These are phyloP conservation scores for Myocastor coypus DNA, from an alignment of 2,113 vertebrate genomes.

Conservation along the genomic window DNA sequence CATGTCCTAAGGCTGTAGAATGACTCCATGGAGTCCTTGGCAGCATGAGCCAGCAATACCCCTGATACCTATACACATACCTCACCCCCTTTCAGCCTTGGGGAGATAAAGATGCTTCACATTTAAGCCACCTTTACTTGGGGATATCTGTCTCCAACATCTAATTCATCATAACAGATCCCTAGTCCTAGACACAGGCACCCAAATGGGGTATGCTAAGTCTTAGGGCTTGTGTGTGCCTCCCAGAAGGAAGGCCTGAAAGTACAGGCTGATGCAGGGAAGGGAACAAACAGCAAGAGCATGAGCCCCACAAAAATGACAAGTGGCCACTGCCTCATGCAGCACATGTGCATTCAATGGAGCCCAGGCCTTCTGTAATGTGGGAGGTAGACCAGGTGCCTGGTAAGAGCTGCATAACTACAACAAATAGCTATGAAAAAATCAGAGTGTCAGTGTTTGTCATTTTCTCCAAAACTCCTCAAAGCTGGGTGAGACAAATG, in stretches of 20 bases:
- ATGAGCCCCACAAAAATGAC: neutral
- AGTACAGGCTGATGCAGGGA: neutral
- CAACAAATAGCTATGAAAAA: neutral
- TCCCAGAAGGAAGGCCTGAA: neutral
- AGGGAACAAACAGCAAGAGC: neutral
- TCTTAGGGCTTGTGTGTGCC: neutral
- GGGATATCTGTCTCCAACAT: neutral
- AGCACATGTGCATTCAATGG: neutral
- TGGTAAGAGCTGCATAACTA: neutral
- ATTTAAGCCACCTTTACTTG: neutral
- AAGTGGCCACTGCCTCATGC: accelerated
- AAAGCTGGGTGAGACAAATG: neutral
- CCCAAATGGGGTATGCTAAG: too few relatives aligned
- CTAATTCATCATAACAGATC: neutral
- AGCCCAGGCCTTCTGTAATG: neutral
- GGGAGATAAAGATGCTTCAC: neutral
- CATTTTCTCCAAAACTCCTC: neutral
- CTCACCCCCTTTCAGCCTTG: neutral
- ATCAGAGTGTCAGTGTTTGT: neutral
- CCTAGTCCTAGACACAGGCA: neutral
- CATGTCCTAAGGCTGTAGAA: too few relatives aligned
- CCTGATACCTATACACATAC: neutral
- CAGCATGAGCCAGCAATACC: neutral
- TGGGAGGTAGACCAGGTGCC: neutral
- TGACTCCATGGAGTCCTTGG: neutral